Evolutionary conservation across 2,797 vertebrate genomes (phyloP), one percentile per base, ranked within the genome.

Genomic region (Sphenodon punctatus): DNA sequence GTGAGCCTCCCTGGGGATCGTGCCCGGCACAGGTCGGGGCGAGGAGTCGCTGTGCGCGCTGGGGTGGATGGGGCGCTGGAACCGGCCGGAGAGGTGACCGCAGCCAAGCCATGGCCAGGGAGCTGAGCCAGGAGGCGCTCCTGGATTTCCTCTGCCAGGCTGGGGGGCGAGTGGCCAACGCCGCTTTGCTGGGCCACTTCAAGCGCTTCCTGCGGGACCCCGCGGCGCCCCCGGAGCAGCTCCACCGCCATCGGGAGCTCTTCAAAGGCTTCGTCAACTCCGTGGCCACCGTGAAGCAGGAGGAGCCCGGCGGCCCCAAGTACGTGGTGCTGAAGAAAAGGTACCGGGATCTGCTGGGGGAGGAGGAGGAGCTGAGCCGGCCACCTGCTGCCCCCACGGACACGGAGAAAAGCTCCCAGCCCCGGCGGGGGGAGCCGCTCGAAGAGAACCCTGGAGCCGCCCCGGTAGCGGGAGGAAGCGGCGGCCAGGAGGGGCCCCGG

Each of bases 211-310:
- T 99, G 32, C 96, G 97, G 25, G 96, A 96, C 89, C 93, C 95
- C 36, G 46, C 41, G 56, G 87, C 88, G 13, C 86, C 96, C 11
- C 89, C 95, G 7, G 89, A 80, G 72, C 92, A 96, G 90, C 94
- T 89, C 64, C 92, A 86, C 75, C 94, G 88, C 58, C 94, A 92
- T 70, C 96, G 98, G 25, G 97, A 98, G 30, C 93, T 92, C 36
- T 99, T 99, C 88, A 99, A 99, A 86, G 95, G 89, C 88, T 97
- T 96, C 36, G 97, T 99, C 55, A 99, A 99, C 93, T 91, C 97
- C 1, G 91, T 99, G 92, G 98, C 98, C 23, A 97, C 96, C 25
- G 98, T 99, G 74, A 94, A 75, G 65, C 96, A 96, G 88, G 93
- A 95, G 79, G 94, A 95, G 76, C 85, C 91, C 84, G 95, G 93